These are phyloP conservation scores for Gallinago undulata DNA, from an alignment of 2,113 vertebrate species.

Conservation along the genomic window DNA sequence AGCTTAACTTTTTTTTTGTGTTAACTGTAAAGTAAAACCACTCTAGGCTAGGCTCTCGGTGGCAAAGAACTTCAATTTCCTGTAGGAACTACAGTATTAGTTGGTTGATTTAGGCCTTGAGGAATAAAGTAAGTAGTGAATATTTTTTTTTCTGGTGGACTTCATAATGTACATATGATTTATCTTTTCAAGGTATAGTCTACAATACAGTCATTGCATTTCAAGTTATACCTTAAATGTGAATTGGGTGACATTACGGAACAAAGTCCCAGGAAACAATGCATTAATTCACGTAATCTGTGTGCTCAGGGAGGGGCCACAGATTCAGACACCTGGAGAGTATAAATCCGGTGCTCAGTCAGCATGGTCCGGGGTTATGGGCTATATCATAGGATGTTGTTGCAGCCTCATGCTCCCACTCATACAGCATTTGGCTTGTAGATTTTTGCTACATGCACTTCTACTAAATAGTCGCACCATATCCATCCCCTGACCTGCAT, in stretches of 20 bases:
- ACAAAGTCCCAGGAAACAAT: not conserved
- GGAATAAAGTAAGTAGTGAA: not conserved
- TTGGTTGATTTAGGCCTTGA: not conserved
- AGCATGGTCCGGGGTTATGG: not conserved
- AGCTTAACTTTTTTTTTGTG: not conserved
- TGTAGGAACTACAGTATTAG: not conserved
- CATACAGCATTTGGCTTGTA: not conserved
- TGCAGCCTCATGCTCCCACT: not conserved
- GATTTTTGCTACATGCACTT: not conserved
- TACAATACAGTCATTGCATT: not conserved
- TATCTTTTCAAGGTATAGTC: not conserved
- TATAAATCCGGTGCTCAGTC: not conserved
- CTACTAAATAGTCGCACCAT: not conserved
- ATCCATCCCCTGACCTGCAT: accelerated
- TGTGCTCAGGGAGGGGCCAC: not conserved
- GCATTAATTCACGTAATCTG: not conserved
- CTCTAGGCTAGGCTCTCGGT: not conserved
- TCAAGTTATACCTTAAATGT: not conserved
- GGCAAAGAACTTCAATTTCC: not conserved
- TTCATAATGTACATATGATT: not conserved
- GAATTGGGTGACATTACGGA: not conserved
- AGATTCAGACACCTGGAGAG: not conserved
- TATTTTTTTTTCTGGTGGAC: not conserved
- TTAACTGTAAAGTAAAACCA: not conserved
- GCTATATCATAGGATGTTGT: accelerated